phyloP scores from a whole-genome alignment of 2,113 vertebrate genomes.

The Pycnonotus jocosus region DNA sequence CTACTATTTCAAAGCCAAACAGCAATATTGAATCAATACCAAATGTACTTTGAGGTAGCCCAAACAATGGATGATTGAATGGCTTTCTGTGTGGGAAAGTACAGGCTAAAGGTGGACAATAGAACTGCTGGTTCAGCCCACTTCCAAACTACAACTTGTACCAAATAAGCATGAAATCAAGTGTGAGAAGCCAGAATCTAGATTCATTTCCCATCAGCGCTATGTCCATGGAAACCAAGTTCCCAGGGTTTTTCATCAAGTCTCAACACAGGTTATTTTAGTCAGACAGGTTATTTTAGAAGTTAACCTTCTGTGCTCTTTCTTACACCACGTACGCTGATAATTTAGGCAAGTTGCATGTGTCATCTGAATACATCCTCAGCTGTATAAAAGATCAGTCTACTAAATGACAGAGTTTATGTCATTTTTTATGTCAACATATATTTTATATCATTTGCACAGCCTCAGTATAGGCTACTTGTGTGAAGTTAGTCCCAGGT shows the following conservation, averaged over 20 bases:
- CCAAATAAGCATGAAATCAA: background rate
- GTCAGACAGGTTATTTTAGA: background rate
- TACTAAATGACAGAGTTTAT: no score
- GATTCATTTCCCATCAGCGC: background rate
- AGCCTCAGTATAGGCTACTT: background rate
- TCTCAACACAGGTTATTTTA: background rate
- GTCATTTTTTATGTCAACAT: no score
- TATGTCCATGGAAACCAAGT: accelerated
- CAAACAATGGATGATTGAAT: background rate
- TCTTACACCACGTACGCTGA: background rate
- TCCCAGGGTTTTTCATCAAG: background rate
- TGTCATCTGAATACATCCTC: background rate
- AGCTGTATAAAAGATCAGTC: background rate
- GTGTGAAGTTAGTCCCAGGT: background rate
- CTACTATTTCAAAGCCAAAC: background rate
- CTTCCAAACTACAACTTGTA: background rate
- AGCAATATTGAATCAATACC: background rate
- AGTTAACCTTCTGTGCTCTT: background rate
- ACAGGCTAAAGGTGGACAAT: background rate
- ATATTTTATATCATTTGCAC: background rate
- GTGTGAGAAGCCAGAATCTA: background rate
- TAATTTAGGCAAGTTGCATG: background rate
- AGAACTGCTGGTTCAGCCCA: background rate
- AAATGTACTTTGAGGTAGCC: background rate
- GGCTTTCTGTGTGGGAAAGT: background rate